Conservation (phyloP, 2,797 vertebrate species). For the Typhlichthys subterraneus region DNA sequence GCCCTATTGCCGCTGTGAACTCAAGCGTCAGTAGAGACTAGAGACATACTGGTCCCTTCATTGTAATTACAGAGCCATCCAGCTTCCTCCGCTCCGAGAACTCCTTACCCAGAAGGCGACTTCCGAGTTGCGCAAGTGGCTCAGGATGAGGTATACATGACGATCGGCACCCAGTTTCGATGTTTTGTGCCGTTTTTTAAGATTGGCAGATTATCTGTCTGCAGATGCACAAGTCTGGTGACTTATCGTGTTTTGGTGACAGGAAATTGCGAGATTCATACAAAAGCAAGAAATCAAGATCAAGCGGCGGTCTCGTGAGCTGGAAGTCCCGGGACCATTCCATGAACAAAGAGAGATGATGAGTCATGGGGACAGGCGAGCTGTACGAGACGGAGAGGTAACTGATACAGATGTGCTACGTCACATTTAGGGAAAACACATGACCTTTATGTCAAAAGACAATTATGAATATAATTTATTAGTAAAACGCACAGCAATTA, state of each 20-base stretch:
- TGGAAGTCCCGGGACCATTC: conserved; percentile 58
- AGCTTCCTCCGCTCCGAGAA: conserved; percentile 12
- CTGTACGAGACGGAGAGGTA: conserved; percentile 65
- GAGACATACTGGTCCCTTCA: background rate
- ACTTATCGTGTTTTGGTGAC: background rate
- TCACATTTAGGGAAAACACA: too few relatives aligned
- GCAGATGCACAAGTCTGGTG: background rate
- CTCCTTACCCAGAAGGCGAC: conserved; percentile 64
- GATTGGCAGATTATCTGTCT: too few relatives aligned
- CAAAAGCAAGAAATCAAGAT: conserved; percentile 81
- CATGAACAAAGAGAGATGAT: conserved; percentile 61
- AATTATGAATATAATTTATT: too few relatives aligned
- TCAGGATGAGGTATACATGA: conserved; percentile 75
- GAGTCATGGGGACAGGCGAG: conserved; percentile 51
- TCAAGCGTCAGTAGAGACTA: too few relatives aligned
- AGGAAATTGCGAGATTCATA: conserved; percentile 85
- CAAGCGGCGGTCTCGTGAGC: conserved; percentile 66
- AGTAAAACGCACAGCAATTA: too few relatives aligned
- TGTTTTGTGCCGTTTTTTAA: too few relatives aligned
- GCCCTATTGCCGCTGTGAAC: too few relatives aligned
- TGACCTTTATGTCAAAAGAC: too few relatives aligned
- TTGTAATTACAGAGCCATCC: conserved; percentile 49
- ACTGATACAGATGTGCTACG: background rate
- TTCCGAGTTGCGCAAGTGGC: conserved; percentile 81
- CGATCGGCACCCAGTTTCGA: background rate